These are phyloP conservation scores for Chaunax sp. DNA, from an alignment of 2,797 vertebrate genomes.

Conservation along the genomic window DNA sequence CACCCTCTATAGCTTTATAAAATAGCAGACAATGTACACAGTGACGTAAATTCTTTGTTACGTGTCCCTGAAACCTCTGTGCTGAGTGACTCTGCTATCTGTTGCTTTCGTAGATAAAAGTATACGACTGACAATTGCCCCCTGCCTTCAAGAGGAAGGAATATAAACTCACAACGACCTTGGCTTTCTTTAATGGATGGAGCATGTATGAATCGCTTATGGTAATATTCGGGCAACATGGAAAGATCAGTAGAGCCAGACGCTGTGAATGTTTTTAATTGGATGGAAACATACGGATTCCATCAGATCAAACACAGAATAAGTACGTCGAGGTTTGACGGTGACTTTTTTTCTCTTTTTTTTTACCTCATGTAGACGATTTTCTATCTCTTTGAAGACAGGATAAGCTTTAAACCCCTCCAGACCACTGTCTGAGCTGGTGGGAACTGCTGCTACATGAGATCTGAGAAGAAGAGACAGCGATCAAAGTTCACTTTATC, in stretches of 20 bases:
- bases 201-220: neutral
- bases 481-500: neutral
- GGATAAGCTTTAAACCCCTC: slow-evolving; percentile 89
- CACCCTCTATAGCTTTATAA: too few species aligned
- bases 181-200: neutral
- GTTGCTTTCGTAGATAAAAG: neutral
- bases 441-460: slow-evolving; percentile 77
- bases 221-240: too few species aligned
- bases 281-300: neutral
- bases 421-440: slow-evolving; percentile 75
- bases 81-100: too few species aligned
- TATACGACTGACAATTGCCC: neutral
- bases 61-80: too few species aligned
- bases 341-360: neutral
- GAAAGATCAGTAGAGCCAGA: neutral
- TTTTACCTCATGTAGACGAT: slow-evolving; percentile 89
- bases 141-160: neutral
- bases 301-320: neutral
- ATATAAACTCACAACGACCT: neutral
- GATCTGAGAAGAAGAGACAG: slow-evolving; percentile 62
- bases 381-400: slow-evolving; percentile 95
- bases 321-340: neutral
- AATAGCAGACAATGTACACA: too few species aligned
- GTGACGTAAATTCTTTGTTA: too few species aligned
- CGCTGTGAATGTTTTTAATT: neutral